Evolutionary conservation across 2,888 invertebrate genomes (phyloP), one percentile per base, ranked within the genome.

Genomic region (Athalia cordata): DNA sequence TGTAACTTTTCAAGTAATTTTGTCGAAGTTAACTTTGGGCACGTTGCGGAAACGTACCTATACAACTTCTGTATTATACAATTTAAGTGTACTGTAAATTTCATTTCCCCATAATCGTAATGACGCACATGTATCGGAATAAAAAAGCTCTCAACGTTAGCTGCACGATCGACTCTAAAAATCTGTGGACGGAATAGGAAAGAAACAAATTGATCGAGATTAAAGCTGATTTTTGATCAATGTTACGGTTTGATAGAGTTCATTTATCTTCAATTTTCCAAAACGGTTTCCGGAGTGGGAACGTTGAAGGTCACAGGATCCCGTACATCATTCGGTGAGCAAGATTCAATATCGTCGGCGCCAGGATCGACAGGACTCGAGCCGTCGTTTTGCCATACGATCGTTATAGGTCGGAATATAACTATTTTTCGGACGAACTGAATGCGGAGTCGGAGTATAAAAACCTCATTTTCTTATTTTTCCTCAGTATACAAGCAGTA

Each of bases 381-480:
- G 29, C 64, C 11, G 45, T 61, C n/a, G 13, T 13, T n/a, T 61
- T 6, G 13, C 65, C 8, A 45, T 8, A 7, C n/a, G 4, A 66
- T 66, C 65, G 49, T 66, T 47, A 66, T 8, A 29, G 29, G 65
- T 66, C 65, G 67, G 52, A 11, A 55, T 11, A 59, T 47, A 45
- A 59, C 45, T 72, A 72, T 72, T 72, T 72, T 57, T 45, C 57
- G 47, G 45, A 47, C 43, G 70, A 59, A 57, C 59, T 72, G 57
- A 45, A 9, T 13, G 57, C 59, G 13, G 47, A 13, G 57, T 72
- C 29, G 13, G 11, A 72, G 70, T 59, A 59, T 59, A 59, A 72
- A 59, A 72, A 72, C 45, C 70, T 72, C 13, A 13, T 72, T 72
- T 72, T 43, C 29, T 29, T 67, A 67, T 67, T 52, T 52, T 67